Evolutionary conservation across 2,888 invertebrate genomes (phyloP), one percentile per base, ranked within the genome.

Genomic region (Latrodectus elegans): DNA sequence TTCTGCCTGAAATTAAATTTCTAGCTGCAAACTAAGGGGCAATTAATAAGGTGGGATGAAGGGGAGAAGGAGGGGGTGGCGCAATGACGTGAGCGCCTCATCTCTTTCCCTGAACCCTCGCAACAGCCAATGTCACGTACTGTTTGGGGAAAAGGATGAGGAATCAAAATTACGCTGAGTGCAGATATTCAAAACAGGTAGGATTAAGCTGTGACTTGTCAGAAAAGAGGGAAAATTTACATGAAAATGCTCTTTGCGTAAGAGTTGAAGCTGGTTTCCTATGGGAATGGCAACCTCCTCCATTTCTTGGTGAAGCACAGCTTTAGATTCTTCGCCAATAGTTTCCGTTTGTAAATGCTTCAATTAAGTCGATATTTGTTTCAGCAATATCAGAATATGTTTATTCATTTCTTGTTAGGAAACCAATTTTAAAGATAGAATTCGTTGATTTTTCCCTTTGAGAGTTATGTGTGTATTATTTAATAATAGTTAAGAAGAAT

Each of bases 151-250:
- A n/a, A n/a, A 22, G 67, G 52, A 60, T 60, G 26, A 26, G 52
- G 70, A 60, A 75, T 82, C 82, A 73, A 82, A 82, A 82, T 82
- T 82, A 67, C 75, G 75, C 70, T 68, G 75, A 82, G 82, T 82
- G 82, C 70, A 75, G 82, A 87, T 81, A 87, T 87, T 87, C 86
- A 87, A 87, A 87, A 87, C 86, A 87, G 86, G 81, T 87, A 77
- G 86, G 86, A 87, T 87, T 87, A 87, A 73, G 81, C 72, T 67
- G 80, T 71, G 86, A 84, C 84, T 84, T 84, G 77, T 84, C 77
- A 65, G 73, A 60, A 65, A 68, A 65, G 77, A 67, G 78, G 84
- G 64, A 74, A 87, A 81, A 87, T 87, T 87, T 87, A 82, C 86
- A 87, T 87, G 86, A 87, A 87, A 87, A 87, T 87, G 86, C 86